Percentiles rank a stretch among this genome's conserved stretches.
phyloP scores from a whole-genome alignment of 2,888 invertebrate species.

The Drosophila gaucha region DNA sequence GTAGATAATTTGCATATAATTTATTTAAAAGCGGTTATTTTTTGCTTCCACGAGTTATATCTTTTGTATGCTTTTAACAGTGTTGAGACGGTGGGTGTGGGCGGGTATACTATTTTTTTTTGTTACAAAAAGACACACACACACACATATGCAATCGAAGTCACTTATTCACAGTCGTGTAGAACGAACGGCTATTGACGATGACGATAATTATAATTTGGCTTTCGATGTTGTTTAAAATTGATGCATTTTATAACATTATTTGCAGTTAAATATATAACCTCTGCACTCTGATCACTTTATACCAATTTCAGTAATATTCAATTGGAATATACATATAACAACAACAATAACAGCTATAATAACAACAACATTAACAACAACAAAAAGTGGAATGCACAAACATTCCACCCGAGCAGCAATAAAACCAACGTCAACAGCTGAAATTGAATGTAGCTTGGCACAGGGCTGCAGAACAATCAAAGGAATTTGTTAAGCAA shows the following conservation, averaged over 20 bases:
- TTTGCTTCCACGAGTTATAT: not conserved
- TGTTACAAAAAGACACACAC: constrained; percentile 2
- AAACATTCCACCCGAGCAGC: constrained; percentile 32
- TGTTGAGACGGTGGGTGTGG: constrained; percentile 46
- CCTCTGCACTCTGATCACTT: constrained; percentile 13
- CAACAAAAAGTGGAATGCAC: constrained; percentile 3
- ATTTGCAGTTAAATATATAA: not conserved
- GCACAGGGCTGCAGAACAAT: constrained; percentile 27
- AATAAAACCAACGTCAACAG: constrained; percentile 54
- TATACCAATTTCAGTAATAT: not conserved
- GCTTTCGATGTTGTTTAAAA: constrained; percentile 21
- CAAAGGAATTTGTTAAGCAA: constrained; percentile 12
- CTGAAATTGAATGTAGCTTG: constrained; percentile 30
- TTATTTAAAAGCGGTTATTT: not conserved
- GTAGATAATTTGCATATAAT: constrained; percentile 4
- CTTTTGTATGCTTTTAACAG: constrained; percentile 17
- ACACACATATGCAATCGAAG: constrained; percentile 19
- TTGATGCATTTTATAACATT: not conserved
- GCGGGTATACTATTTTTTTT: constrained; percentile 39
- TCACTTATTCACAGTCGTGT: constrained; percentile 38
- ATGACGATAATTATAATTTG: constrained; percentile 48
- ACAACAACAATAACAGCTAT: constrained; percentile 7
- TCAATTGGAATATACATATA: constrained; percentile 13
- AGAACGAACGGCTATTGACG: constrained; percentile 27
- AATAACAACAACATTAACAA: constrained; percentile 29